Evolutionary conservation across 2,113 vertebrate genomes (phyloP), one percentile per base, ranked within the genome.

Genomic region (Vulpes lagopus): DNA sequence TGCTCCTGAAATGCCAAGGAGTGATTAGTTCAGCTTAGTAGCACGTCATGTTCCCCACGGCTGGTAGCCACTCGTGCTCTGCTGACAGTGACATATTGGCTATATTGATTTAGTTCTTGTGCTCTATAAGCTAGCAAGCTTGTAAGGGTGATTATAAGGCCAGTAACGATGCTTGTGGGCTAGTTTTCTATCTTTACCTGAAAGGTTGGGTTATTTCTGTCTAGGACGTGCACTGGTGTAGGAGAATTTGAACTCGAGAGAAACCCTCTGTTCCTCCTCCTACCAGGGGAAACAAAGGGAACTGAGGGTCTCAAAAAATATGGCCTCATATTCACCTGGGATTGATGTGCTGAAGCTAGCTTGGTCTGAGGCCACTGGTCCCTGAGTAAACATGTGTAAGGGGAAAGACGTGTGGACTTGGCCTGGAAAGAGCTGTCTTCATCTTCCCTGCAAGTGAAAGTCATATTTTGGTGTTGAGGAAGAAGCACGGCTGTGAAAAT

Each of bases 1-100:
- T 82, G 76, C 85, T 97, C 71, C 84, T 89, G 78, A 98, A 98
- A 98, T 98, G 94, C 80, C 97, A 96, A 95, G 87, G 79, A 95
- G 91, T 60, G 92, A 96, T 97, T 95, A 98, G 94, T 94, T 96
- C 95, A 95, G 71, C 69, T 78, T 69, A 90, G 73, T 38, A 89
- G 86, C 84, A 73, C 0, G 4, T 91, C 92, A 65, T 71, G 32
- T 64, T 93, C 93, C 90, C 85, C 87, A 49, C 80, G 88, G 95
- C 95, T 88, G 78, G 55, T 93, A 38, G 84, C 60, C 88, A 85
- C 38, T 32, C 0, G 2, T 91, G 76, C 87, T 80, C 85, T 85
- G 81, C 60, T 92, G 38, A 25, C 90, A 73, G 84, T 91, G 90
- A 82, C 92, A 91, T 84, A 87, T 94, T 91, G 93, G 89, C 88